Evolutionary conservation across 2,797 vertebrate species (phyloP), one percentile per base, ranked within the genome.

Genomic region (Lepus townsendii): DNA sequence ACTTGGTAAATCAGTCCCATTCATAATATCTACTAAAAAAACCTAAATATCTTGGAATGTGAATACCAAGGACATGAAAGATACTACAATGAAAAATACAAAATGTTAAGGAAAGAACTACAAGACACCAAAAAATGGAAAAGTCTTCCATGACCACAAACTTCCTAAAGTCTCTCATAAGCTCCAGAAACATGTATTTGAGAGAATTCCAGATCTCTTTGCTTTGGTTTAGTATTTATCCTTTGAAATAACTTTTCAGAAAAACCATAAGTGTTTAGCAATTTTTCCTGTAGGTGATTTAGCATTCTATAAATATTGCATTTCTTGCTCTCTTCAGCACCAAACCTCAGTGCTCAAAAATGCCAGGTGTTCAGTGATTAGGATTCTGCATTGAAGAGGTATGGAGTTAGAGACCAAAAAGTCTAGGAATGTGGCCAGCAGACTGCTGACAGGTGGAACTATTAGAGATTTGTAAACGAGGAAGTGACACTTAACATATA

Each of bases 121-220:
- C 8, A 47, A 47, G 42, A 47, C 42, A 47, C 42, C 42, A 47
- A 57, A 20, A 17, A 57, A 16, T 57, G 54, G 54, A 57, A 57
- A 57, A 57, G 16, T 57, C 19, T 57, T 57, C 54, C 14, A 57
- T 16, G 54, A 16, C 16, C 19, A 20, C 16, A 57, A 57, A 57
- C 54, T 57, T 16, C 19, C 19, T 57, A 16, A 57, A 57, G 54
- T 84, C 60, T 83, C 57, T 77, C n/a, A 68, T 4, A 26, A 94
- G 72, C 69, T 72, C 54, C 6, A 76, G 47, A 94, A 88, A 94
- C 52, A 50, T 4, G 6, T 73, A 38, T 85, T 62, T 32, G 42
- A 96, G 60, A 93, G 27, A 83, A 91, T 91, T 68, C 30, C 27
- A 54, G 50, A 72, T n/a, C n/a, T 78, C 72, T 91, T 66, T 68